Evolutionary conservation across 2,888 invertebrate genomes (phyloP).

Genomic region (Scaptomyza reducta): DNA sequence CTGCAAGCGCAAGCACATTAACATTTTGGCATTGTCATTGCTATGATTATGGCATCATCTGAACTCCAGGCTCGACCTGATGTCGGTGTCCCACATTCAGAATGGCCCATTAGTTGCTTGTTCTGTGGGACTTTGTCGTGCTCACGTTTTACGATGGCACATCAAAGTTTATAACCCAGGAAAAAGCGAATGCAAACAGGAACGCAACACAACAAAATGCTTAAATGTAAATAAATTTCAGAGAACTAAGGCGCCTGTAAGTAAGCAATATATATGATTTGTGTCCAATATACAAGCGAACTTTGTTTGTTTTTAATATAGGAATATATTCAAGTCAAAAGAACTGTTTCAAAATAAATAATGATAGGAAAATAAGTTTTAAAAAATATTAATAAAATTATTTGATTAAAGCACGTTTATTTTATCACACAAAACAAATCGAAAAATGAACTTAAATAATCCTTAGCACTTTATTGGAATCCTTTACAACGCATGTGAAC

Average conservation of each 20-base stretch:
- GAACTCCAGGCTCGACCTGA: conserved; percentile 6
- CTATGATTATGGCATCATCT: conserved; percentile 59
- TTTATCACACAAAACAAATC: background rate
- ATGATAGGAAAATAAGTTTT: no score
- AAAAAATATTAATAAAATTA: no score
- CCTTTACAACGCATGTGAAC: background rate
- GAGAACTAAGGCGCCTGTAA: background rate
- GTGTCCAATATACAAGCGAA: background rate
- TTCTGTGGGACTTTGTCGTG: conserved; percentile 23
- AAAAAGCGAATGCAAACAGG: conserved; percentile 14
- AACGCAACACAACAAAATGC: conserved; percentile 41
- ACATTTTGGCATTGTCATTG: conserved; percentile 65
- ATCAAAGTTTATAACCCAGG: conserved; percentile 67
- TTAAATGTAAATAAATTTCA: conserved; percentile 47
- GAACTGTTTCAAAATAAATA: no score
- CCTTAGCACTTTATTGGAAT: background rate
- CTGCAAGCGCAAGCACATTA: conserved; percentile 35
- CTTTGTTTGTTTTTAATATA: no score
- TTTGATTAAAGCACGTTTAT: no score
- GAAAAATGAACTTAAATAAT: background rate
- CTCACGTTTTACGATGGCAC: conserved; percentile 62
- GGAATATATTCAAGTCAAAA: no score
- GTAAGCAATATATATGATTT: conserved; percentile 17
- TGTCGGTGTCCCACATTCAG: conserved; percentile 10
- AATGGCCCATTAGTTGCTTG: conserved; percentile 45